Conservation (phyloP, 2,797 vertebrate genomes). For the Amblyopsis hoosieri region DNA sequence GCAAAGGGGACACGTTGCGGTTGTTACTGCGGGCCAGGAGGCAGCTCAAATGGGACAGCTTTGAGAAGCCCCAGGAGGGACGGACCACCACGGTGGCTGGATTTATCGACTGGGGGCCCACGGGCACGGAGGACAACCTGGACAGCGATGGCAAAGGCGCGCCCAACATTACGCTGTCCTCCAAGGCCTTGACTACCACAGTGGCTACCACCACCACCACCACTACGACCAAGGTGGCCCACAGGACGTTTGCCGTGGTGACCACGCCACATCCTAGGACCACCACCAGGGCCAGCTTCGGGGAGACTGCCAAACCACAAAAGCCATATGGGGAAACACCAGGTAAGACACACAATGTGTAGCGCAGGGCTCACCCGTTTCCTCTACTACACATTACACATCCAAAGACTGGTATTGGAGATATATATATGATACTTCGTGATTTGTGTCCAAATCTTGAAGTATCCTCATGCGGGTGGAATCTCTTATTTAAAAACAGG, state of each 20-base stretch:
- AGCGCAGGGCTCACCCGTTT: background rate
- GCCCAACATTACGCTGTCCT: conserved; percentile 70
- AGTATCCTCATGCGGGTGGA: no score
- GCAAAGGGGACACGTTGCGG: conserved; percentile 54
- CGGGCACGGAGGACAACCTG: conserved; percentile 72
- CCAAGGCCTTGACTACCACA: conserved; percentile 69
- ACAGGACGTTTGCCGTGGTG: conserved; percentile 75
- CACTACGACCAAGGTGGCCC: conserved; percentile 72
- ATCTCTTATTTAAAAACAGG: no score
- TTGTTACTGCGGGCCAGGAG: conserved; percentile 73
- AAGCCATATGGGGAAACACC: conserved; percentile 79
- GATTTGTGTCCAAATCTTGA: no score
- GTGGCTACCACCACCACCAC: conserved; percentile 72
- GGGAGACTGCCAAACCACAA: conserved; percentile 78
- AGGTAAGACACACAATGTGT: conserved; percentile 66
- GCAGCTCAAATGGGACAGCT: conserved; percentile 78
- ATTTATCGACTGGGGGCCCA: conserved; percentile 86
- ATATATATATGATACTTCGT: no score
- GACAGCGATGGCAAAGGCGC: conserved; percentile 68
- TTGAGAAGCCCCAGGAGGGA: conserved; percentile 76
- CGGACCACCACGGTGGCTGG: conserved; percentile 82
- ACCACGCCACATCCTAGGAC: conserved; percentile 76
- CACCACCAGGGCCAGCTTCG: conserved; percentile 75
- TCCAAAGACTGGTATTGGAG: no score
- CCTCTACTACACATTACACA: no score